Evolutionary conservation across 2,797 vertebrate genomes (phyloP).

Genomic region (Anabacerthia variegaticeps): DNA sequence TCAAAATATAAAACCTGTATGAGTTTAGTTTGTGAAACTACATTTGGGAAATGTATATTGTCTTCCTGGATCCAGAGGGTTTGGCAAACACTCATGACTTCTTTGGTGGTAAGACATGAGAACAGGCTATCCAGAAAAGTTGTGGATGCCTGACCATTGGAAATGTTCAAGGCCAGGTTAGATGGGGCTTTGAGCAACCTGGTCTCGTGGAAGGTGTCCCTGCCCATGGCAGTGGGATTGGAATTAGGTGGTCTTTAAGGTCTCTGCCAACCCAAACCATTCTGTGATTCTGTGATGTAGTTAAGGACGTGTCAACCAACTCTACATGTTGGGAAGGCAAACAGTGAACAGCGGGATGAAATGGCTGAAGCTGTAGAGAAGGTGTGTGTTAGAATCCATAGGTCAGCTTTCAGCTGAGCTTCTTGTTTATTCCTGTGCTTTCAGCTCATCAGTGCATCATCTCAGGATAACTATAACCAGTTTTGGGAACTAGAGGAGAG

Average conservation of each 20-base stretch:
- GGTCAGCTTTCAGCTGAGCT: not conserved
- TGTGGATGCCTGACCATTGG: not conserved
- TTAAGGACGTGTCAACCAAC: not conserved
- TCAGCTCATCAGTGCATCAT: not conserved
- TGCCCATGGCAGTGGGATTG: fast-evolving
- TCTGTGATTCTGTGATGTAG: not conserved
- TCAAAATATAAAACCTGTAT: not conserved
- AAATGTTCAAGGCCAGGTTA: not conserved
- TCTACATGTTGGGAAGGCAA: not conserved
- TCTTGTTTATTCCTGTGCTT: not conserved
- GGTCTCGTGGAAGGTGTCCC: not conserved
- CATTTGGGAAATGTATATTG: not conserved
- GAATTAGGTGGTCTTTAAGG: too few species aligned
- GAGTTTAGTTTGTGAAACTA: not conserved
- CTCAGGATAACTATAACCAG: not conserved
- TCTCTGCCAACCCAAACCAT: not conserved
- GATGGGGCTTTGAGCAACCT: not conserved
- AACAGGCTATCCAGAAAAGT: not conserved
- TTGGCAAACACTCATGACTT: not conserved
- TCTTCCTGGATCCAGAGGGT: not conserved
- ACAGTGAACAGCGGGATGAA: not conserved
- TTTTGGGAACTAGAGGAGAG: not conserved
- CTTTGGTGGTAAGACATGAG: not conserved
- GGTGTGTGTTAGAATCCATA: not conserved
- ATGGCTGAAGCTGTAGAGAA: not conserved